Evolutionary conservation across 2,113 vertebrate species (phyloP).

Genomic region (Vicugna pacos): DNA sequence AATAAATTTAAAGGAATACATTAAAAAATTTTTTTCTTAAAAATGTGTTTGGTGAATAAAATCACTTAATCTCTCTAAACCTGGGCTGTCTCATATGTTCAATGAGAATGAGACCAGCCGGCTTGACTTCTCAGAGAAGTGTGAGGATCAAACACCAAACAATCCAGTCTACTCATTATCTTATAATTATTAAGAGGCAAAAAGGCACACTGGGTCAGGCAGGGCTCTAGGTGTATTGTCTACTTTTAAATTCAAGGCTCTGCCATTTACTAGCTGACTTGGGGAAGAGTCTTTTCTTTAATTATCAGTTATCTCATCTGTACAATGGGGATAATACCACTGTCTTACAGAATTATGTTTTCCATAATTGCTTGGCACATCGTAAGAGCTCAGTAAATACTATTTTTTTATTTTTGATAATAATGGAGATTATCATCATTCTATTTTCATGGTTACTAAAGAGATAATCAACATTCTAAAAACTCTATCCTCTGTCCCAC

Average conservation of each 20-base stretch:
- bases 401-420: conserved; percentile 41
- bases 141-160: background rate
- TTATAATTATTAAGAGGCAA: background rate
- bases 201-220: background rate
- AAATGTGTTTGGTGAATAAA: conserved; percentile 9
- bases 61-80: background rate
- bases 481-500: background rate
- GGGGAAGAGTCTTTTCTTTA: background rate
- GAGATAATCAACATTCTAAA: background rate
- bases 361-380: background rate
- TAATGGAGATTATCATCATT: background rate
- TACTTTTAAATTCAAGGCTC: background rate
- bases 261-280: background rate
- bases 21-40: background rate
- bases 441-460: background rate
- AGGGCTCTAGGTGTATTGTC: background rate
- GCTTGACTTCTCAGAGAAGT: background rate
- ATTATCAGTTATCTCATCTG: background rate
- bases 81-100: background rate
- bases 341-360: background rate
- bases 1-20: background rate
- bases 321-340: background rate
- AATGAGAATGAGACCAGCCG: background rate
- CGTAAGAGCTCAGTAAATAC: background rate
- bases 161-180: background rate